These are phyloP conservation scores for Lithobates pipiens DNA, from an alignment of 2,797 vertebrate species.

Conservation along the genomic window DNA sequence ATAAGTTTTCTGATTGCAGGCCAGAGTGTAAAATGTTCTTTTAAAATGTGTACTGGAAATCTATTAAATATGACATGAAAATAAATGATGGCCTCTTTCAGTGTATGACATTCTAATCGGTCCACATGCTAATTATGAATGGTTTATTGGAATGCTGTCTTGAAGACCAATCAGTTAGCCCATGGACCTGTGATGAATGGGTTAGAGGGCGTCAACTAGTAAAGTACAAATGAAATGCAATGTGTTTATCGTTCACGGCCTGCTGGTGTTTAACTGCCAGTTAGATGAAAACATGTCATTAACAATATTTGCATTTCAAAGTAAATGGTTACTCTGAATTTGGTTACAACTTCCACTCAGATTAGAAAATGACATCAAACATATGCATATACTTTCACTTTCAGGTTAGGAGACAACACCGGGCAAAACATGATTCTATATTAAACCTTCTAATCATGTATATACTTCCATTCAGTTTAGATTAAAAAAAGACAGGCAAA, in stretches of 20 bases:
- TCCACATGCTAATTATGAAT: slow-evolving; percentile 83
- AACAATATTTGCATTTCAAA: slow-evolving; percentile 29
- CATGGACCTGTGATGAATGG: slow-evolving; percentile 61
- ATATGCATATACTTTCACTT: background rate
- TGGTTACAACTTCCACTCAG: background rate
- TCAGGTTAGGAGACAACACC: too few relatives aligned
- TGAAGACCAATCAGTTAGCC: slow-evolving; percentile 71
- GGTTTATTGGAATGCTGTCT: slow-evolving; percentile 81
- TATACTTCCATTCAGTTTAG: too few relatives aligned
- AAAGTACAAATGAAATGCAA: slow-evolving; percentile 59
- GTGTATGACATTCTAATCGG: slow-evolving; percentile 85
- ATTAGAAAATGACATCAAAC: background rate
- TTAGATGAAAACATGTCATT: slow-evolving; percentile 12
- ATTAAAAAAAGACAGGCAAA: too few relatives aligned
- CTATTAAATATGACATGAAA: slow-evolving; percentile 83
- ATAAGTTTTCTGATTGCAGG: background rate
- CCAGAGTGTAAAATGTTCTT: slow-evolving; percentile 65
- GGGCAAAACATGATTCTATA: too few relatives aligned
- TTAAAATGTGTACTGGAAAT: slow-evolving; percentile 73
- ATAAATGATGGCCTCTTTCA: slow-evolving; percentile 83
- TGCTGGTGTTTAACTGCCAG: background rate
- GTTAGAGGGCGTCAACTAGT: background rate
- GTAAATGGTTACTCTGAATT: background rate
- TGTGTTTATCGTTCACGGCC: slow-evolving; percentile 21
- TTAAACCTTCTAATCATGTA: too few relatives aligned